Evolutionary conservation across 1,140 invertebrate genomes (phyloP), one percentile per base, ranked within the genome.

Genomic region (Calliopsis andreniformis): DNA sequence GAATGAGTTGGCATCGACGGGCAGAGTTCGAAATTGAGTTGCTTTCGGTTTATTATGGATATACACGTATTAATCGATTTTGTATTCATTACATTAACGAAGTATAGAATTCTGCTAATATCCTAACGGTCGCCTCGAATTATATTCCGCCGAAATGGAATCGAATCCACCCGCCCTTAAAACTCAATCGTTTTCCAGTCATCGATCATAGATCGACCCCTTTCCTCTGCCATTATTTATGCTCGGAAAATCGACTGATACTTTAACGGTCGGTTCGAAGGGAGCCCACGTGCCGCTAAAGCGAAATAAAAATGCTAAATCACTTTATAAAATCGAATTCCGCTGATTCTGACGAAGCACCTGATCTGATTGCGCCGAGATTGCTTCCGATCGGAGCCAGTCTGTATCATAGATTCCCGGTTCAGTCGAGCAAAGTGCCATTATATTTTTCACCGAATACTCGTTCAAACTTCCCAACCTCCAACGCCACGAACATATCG

Each of bases 301-400:
- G 39, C 10, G n/a, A 39, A 39, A 59, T 59, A 70, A 70, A 70
- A 70, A 59, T 56, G 55, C 18, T 59, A 59, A 70, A 59, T 69
- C 53, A 14, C 28, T 53, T 23, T n/a, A 12, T 53, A 47, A 30
- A 69, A 69, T 70, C 25, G 39, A 32, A 59, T 70, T 23, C 28
- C 39, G 42, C n/a, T 59, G 39, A 70, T 59, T 25, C 53, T 56
- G 67, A 69, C 23, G 39, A 58, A 45, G 16, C 67, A 45, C 67
- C 67, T 70, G 67, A 70, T 59, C 55, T 70, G 67, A 70, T 70
- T 43, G 39, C n/a, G 3, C 28, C 39, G 55, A 59, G 67, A 70
- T 70, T 70, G 67, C 55, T 35, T 70, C n/a, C 39, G 20, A 70
- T 35, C 25, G 25, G 35, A 70, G 20, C n/a, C 23, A 47, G 20